Evolutionary conservation across 2,797 vertebrate genomes (phyloP).

Genomic region (Sebastes taczanowskii): DNA sequence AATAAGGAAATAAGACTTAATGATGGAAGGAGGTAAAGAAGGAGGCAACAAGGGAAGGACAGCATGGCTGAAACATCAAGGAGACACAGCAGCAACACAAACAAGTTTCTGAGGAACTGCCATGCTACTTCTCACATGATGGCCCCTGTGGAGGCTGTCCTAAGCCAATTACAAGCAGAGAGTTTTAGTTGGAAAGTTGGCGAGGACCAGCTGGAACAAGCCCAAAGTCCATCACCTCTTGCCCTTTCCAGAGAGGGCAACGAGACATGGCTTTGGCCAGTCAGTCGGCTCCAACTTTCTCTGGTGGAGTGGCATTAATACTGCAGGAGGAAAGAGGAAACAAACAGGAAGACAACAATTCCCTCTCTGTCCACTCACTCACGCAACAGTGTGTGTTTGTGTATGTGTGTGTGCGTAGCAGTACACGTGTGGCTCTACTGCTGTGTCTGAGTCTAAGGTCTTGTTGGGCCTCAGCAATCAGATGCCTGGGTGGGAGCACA

Average conservation of each 20-base stretch:
- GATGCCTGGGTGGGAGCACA: constrained; percentile 63
- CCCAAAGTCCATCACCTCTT: constrained; percentile 81
- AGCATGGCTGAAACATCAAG: constrained; percentile 59
- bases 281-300: constrained; percentile 73
- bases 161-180: constrained; percentile 80
- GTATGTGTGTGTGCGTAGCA: background rate
- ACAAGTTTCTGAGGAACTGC: constrained; percentile 75
- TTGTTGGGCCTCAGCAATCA: constrained; percentile 70
- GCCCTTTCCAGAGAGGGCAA: constrained; percentile 79
- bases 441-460: constrained; percentile 69
- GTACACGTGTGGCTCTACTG: constrained; percentile 39
- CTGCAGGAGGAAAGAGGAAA: constrained; percentile 79
- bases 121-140: constrained; percentile 78
- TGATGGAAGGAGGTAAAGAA: constrained; percentile 11
- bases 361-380: constrained; percentile 64
- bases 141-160: constrained; percentile 77
- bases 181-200: constrained; percentile 75
- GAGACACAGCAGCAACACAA: constrained; percentile 66
- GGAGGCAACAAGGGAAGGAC: constrained; percentile 44
- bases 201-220: constrained; percentile 73
- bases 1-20: constrained; percentile 25
- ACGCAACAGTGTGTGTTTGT: constrained; percentile 39
- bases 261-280: constrained; percentile 71
- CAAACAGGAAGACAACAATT: constrained; percentile 79
- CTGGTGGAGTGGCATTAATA: constrained; percentile 79